A percentile compares a stretch with the other conserved stretches of the same genome.
These are phyloP conservation scores for Sinocyclocheilus grahami DNA, from an alignment of 2,113 vertebrate species.

Conservation along the genomic window DNA sequence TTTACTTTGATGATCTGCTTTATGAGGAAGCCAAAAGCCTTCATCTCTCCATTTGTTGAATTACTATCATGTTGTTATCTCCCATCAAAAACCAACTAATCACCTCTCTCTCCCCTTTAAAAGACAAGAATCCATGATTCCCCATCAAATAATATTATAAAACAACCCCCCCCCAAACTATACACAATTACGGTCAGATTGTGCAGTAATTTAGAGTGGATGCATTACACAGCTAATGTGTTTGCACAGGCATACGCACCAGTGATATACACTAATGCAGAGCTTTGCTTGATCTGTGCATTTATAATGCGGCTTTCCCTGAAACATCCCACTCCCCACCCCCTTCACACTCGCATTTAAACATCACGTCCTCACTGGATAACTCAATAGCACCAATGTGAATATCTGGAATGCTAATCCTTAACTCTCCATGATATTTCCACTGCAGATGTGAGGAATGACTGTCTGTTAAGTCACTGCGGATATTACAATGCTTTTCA, in stretches of 20 bases:
- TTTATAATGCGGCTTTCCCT: constrained; percentile 31
- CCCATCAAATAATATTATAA: constrained; percentile 31
- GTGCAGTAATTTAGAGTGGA: too few species aligned
- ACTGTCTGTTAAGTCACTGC: background rate
- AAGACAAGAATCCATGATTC: background rate
- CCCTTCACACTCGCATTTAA: background rate
- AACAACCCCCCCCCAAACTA: background rate
- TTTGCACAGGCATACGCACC: background rate
- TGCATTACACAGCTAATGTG: constrained; percentile 31
- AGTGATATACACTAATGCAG: constrained; percentile 10
- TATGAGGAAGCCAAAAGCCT: background rate
- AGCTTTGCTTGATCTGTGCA: constrained; percentile 22
- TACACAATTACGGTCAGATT: too few species aligned
- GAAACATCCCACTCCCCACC: background rate
- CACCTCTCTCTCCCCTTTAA: constrained; percentile 12
- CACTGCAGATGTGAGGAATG: background rate
- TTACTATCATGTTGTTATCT: constrained; percentile 23
- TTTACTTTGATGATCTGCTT: constrained; percentile 3
- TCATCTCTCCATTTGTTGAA: constrained; percentile 29
- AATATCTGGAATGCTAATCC: constrained; percentile 26
- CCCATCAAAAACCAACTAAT: constrained; percentile 13
- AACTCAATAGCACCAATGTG: constrained; percentile 11
- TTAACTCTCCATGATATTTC: background rate
- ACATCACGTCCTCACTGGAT: background rate
- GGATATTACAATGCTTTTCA: background rate